Base-by-base conservation (phyloP, 53 echinoderm and acorn worm species). In the Mesocentrotus franciscanus region DNA sequence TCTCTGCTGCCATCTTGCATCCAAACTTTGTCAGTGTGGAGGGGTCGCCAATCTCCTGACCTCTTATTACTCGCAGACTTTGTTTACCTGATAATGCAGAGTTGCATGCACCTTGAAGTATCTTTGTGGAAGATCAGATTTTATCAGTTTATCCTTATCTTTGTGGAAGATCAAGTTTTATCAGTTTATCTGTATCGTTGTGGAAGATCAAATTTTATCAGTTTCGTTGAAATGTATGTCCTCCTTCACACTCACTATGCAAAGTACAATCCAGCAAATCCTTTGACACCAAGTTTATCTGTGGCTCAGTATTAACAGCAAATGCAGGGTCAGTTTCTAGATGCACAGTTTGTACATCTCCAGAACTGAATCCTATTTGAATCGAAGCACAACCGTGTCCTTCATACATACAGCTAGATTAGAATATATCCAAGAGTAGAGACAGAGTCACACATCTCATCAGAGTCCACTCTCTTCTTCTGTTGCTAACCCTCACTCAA, bases 1-100 rank as follows among this genome's bases (percentile, higher is more conserved):
- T 60, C 60, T 90, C 90, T 90, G 59, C 90, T 58, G 58, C 90
- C 90, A 90, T 90, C 90, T 59, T 90, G 90, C 14, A 32, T 60
- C 90, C 90, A 36, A 60, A 60, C 11, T 57, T 17, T n/a, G 59
- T 18, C 60, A 59, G 58, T 58, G 60, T 29, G 4, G 64, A 64
- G 64, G 61, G 11, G 70, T 24, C 8, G 26, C 26, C 24, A 5
- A 81, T 20, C 42, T 39, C 81, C 81, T 8, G 8, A 81, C 81
- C 42, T 42, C 42, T 39, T 42, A 5, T 16, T 42, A 22, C 18
- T 81, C 6, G 18, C 42, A 15, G 36, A 81, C 17, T 18, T 42
- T 16, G 81, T 7, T 36, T 22, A 42, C 13, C 39, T 17, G 81
- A 42, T 16, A 6, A 36, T 17, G 81, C 81, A 81, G 36, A 18